Evolutionary conservation across 1,140 invertebrate genomes (phyloP), one percentile per base, ranked within the genome.

Genomic region (Drosophila saltans): DNA sequence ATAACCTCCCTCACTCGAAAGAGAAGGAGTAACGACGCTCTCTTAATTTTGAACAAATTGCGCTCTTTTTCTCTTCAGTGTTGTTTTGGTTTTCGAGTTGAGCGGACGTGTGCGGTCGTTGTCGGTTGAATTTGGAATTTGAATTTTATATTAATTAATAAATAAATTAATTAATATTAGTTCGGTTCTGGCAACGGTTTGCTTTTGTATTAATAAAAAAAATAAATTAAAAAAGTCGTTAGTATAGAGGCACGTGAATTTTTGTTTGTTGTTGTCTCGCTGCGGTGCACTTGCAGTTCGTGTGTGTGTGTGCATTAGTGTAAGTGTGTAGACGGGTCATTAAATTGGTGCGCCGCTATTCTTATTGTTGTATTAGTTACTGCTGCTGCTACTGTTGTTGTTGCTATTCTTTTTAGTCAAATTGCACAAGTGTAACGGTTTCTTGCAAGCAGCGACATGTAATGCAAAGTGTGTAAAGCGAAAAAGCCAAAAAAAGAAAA

Each of bases 391-490:
- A 63, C 55, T 61, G 48, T 66, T 72, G 59, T 66, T 72, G 59
- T 39, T 69, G 73, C 60, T 70, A 63, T 80, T 83, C 81, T 59
- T 84, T 84, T 84, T 80, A 68, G 81, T 57, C 72, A 78, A 86
- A 86, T 88, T 88, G 83, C 82, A 86, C 83, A 86, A 86, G 83
- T 88, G 83, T 88, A 86, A 84, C 80, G 80, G 82, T 86, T 88
- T 85, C 69, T 39, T 59, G 57, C 45, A 82, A 88, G 79, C 48
- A 81, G 66, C 68, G 75, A 48, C 63, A 72, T 62, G 52, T 72
- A 45, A 62, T 21, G 28, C 43, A 48, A 69, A 59, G 56, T 64
- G 63, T 84, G 68, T 81, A 78, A 81, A 79, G 74, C 73, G 72
- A 78, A 69, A 72, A 86, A 86, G 56, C 57, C 56, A 57, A 77